Evolutionary conservation across 2,888 invertebrate species (phyloP), one percentile per base, ranked within the genome.

Genomic region (Lordiphosa fenestrarum): DNA sequence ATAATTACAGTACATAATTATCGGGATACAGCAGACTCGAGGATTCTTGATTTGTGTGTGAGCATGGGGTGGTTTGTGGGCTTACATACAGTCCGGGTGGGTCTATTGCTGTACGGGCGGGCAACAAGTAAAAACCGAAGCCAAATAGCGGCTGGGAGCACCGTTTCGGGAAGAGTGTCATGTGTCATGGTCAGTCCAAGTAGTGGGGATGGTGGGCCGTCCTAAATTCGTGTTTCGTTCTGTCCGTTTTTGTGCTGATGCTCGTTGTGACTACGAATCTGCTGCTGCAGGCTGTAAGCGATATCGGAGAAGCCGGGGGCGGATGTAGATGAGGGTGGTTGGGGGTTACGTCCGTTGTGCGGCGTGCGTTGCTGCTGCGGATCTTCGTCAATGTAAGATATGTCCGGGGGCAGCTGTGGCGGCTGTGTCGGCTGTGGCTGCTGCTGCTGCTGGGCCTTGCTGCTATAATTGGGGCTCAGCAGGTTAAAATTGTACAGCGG

Each of bases 321-420:
- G 23, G 39, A 15, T 37, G 42, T 41, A 44, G 41, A 41, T 66
- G 19, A 12, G 46, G 12, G 42, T 39, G 38, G 49, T 40, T 64
- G 73, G 47, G 48, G 46, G 53, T 56, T 62, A 38, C 58, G 56
- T 54, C 83, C 83, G 37, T 82, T 73, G 53, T 68, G 66, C 56
- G 60, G 40, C 40, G 42, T 60, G 48, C 67, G 81, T 46, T 77
- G 72, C 30, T 72, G 73, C 49, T 73, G 76, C 36, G 88, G 86
- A 69, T 93, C 93, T 90, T 93, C 93, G 89, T 93, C 93, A 87
- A 93, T 93, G 90, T 92, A 93, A 84, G 92, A 92, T 91, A 93
- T 92, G 90, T 94, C 93, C 73, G 93, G 92, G 85, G 93, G 90
- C 87, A 86, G 68, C 37, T 75, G 73, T 13, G 25, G 41, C 23